Evolutionary conservation across 2,797 vertebrate genomes (phyloP).

Genomic region (Ptychobarbus kaznakovi): DNA sequence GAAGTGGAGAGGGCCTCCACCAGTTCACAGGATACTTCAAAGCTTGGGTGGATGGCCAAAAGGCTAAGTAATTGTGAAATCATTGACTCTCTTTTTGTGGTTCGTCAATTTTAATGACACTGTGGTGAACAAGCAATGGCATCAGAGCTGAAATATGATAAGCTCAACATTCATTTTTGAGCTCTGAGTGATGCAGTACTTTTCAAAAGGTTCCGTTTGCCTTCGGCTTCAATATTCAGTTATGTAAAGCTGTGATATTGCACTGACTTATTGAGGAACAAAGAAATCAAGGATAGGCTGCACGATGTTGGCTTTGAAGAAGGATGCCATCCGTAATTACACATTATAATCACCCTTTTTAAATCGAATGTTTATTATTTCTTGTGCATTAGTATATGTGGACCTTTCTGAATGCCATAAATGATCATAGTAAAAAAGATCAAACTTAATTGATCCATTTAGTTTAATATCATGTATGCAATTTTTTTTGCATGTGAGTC

Average conservation of each 20-base stretch:
- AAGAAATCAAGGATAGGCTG: neutral
- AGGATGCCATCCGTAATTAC: neutral
- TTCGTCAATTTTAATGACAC: constrained; percentile 72
- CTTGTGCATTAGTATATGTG: neutral
- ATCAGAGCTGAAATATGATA: constrained; percentile 68
- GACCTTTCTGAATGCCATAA: neutral
- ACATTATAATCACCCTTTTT: neutral
- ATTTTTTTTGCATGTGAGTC: neutral
- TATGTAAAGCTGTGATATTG: neutral
- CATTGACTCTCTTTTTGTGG: constrained; percentile 75
- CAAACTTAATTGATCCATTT: neutral
- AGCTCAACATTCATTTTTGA: constrained; percentile 48
- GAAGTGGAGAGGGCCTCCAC: constrained; percentile 72
- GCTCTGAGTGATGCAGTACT: neutral
- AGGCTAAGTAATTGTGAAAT: constrained; percentile 78
- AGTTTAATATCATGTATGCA: constrained; percentile 1
- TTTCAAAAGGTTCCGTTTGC: constrained; percentile 12
- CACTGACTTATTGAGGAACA: neutral
- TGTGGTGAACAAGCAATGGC: constrained; percentile 73
- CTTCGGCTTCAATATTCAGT: constrained; percentile 11
- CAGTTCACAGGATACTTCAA: constrained; percentile 77
- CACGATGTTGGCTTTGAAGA: neutral
- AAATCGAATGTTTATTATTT: neutral
- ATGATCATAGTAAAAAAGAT: neutral
- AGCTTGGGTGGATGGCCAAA: constrained; percentile 74